These are phyloP conservation scores for Atherinomorus stipes DNA, from an alignment of 2,113 vertebrate genomes.

Conservation along the genomic window DNA sequence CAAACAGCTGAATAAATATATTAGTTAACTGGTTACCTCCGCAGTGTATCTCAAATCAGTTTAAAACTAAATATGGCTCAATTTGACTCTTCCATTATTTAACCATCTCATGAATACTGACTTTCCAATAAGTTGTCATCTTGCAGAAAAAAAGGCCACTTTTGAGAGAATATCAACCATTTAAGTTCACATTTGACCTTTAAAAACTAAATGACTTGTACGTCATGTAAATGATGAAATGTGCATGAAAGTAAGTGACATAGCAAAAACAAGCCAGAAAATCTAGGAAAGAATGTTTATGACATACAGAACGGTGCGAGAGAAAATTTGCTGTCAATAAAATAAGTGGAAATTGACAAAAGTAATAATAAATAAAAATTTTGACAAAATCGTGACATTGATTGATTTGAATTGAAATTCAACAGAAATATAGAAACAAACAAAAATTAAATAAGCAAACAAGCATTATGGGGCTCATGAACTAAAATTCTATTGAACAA, in stretches of 20 bases:
- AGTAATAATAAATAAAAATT: too few relatives aligned
- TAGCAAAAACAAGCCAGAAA: background rate
- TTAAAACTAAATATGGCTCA: constrained; percentile 15
- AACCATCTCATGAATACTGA: constrained; percentile 5
- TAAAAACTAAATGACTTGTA: constrained; percentile 9
- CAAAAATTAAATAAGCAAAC: too few relatives aligned
- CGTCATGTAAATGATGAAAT: background rate
- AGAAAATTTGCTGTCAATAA: too few relatives aligned
- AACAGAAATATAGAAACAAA: too few relatives aligned
- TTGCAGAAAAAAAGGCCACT: background rate
- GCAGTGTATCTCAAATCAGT: constrained; percentile 10
- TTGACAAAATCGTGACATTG: too few relatives aligned
- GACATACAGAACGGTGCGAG: too few relatives aligned
- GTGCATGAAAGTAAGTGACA: background rate
- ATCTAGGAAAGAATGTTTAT: constrained; percentile 6
- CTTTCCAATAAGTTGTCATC: constrained; percentile 14
- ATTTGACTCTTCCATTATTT: constrained; percentile 20
- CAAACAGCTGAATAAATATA: background rate
- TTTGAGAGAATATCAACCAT: background rate
- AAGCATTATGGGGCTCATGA: too few relatives aligned
- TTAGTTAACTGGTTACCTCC: background rate
- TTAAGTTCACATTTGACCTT: background rate
- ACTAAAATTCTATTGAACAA: too few relatives aligned
- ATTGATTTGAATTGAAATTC: too few relatives aligned
- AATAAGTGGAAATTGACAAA: too few relatives aligned